Base-by-base conservation (phyloP, 2,113 vertebrate species). In the Ochotona princeps region DNA sequence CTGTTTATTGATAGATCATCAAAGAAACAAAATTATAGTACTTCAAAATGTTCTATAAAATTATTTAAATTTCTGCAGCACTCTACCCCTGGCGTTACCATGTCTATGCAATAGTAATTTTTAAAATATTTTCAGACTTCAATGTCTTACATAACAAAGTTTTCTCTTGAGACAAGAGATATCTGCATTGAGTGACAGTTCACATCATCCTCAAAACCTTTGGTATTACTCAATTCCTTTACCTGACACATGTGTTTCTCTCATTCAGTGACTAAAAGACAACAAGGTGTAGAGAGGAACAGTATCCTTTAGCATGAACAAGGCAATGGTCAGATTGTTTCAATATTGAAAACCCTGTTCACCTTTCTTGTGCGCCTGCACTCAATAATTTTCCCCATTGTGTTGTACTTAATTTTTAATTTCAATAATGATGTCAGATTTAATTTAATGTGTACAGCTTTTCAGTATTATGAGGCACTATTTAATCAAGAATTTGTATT, bases 91-190 rank as follows among this genome's bases (percentile, higher is more conserved):
- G 81, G 32, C 70, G 81, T 76, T 90, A 0, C 7, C 79, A 93
- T 89, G 51, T 79, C 7, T 70, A 54, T 2, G 84, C 32, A 30
- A 49, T 14, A 28, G 2, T 3, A 72, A 84, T 93, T 80, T 89
- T 89, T 38, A 90, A 92, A 15, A 18, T 57, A 92, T 35, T 90
- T 87, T 18, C 66, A 61, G 2, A 54, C 9, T 86, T 95, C 17
- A 65, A 21, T 20, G 0, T 73, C 93, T 10, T 9, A 60, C 4
- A 0, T 21, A 60, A 14, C 6, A 57, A 9, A 9, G n/a, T 2
- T 9, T 54, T 8, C 5, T 26, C 8, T 74, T 51, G 81, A 89
- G 80, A 26, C 0, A 2, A n/a, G 25, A 70, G 12, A 11, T 78
- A 78, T n/a, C 0, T 60, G n/a, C 26, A 69, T 5, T 84, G 21